Base-by-base conservation (phyloP, 2,113 vertebrate species). In the Calidris pygmaea region DNA sequence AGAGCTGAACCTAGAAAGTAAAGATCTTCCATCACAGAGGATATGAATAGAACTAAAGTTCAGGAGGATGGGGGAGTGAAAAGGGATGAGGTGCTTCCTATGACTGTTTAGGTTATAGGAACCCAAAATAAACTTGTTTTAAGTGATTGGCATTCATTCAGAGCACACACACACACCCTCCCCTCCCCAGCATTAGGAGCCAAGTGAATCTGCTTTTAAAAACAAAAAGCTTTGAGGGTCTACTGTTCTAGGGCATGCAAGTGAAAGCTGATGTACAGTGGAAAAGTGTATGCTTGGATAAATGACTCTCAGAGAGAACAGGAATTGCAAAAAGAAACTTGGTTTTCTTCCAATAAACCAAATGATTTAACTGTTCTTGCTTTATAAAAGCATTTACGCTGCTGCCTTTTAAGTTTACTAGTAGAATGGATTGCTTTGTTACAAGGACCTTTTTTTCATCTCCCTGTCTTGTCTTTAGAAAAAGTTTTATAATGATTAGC, bases 201-300 rank as follows among this genome's bases (percentile, higher is more conserved):
- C 66, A 84, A 88, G 24, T 58, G 15, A 93, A 88, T 80, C 32
- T 95, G 84, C 67, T 96, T 93, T 92, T 35, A 60, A 59, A 81
- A 90, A 70, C 22, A 82, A 72, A 71, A 90, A 63, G 9, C 29
- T 93, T 67, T 60, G 84, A 70, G 72, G 23, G 67, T 58, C 53
- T 92, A 3, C 66, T 52, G 39, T 77, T 90, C 37, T 74, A 43
- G 5, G n/a, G 68, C 86, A 91, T 79, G 55, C 78, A 91, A 93
- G 60, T 91, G 94, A 91, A 94, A 75, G 48, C 59, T 96, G 68
- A 79, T 48, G 30, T 87, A 83, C 82, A 66, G 82, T 72, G 55
- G 68, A 92, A 71, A 89, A 62, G 29, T 55, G 72, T 80, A 50
- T 79, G 81, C 63, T 96, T 92, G 52, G 59, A 26, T 71, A 77